Conservation (phyloP, 2,888 invertebrate genomes). For the Dione juno region DNA sequence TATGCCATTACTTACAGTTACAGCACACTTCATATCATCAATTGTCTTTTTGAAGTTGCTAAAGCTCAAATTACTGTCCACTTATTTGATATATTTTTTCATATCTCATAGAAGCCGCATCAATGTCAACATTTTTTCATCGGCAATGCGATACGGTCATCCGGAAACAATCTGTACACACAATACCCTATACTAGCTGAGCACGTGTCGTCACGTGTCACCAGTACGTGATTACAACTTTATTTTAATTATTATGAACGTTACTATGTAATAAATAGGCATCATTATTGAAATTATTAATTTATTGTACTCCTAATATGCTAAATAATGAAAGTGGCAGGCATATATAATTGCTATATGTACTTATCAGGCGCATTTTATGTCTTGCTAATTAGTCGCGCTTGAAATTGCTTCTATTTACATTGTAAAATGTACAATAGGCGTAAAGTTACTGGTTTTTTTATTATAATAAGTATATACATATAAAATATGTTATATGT, state of each 20-base stretch:
- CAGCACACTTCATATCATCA: slow-evolving; percentile 1
- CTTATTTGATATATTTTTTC: slow-evolving; percentile 13
- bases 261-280: neutral
- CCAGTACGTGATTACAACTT: neutral
- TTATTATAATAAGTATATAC: too few relatives aligned
- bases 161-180: slow-evolving; percentile 52
- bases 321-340: slow-evolving; percentile 24
- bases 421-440: neutral
- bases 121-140: slow-evolving; percentile 47
- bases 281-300: neutral
- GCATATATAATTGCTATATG: slow-evolving; percentile 43
- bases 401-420: neutral
- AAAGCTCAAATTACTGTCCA: slow-evolving; percentile 13
- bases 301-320: slow-evolving; percentile 2
- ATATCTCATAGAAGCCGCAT: slow-evolving; percentile 40
- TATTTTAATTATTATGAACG: neutral
- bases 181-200: slow-evolving; percentile 46
- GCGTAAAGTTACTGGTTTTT: too few relatives aligned
- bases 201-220: slow-evolving; percentile 49
- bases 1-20: neutral
- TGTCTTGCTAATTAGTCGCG: slow-evolving; percentile 14
- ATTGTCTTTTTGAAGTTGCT: neutral
- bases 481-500: too few relatives aligned
- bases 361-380: slow-evolving; percentile 38
- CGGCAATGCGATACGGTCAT: slow-evolving; percentile 49